phyloP scores from a whole-genome alignment of 2,888 invertebrate species.

The Euspilapteryx auroguttella region DNA sequence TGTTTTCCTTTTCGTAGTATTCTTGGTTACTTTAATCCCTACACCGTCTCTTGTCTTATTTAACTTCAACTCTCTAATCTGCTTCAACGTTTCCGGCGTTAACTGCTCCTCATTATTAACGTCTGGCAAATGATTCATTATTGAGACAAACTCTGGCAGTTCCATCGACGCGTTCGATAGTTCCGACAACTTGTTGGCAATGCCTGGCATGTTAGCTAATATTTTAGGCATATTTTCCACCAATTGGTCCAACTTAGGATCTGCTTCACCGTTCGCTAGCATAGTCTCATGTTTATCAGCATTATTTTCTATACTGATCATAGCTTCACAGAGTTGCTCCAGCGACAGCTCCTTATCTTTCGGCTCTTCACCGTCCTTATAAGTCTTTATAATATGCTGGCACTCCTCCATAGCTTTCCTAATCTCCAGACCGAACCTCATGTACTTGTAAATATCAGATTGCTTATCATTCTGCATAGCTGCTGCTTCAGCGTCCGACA shows the following conservation, averaged over 20 bases:
- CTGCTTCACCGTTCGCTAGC: constrained; percentile 20
- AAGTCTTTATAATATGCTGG: constrained; percentile 45
- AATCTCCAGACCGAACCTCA: constrained; percentile 40
- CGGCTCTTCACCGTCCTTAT: too few relatives aligned
- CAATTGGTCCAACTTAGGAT: constrained; percentile 32
- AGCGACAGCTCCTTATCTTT: neutral
- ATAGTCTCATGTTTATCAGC: constrained; percentile 10
- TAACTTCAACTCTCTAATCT: constrained; percentile 42
- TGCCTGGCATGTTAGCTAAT: constrained; percentile 45
- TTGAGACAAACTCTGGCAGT: constrained; percentile 41
- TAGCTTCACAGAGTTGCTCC: neutral
- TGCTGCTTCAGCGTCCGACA: constrained; percentile 23
- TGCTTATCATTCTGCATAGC: constrained; percentile 14
- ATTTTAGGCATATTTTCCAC: constrained; percentile 49
- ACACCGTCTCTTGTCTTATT: constrained; percentile 35
- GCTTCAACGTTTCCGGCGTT: constrained; percentile 47
- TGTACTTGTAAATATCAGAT: constrained; percentile 34
- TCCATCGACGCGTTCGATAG: constrained; percentile 21
- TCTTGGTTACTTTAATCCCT: constrained; percentile 34
- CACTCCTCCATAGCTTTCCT: constrained; percentile 53
- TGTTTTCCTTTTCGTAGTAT: constrained; percentile 41
- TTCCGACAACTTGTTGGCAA: constrained; percentile 38
- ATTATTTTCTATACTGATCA: neutral
- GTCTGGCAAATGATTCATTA: constrained; percentile 38
- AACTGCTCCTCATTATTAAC: constrained; percentile 37